Conservation (phyloP, 2,888 invertebrate species). For the Hemithea aestivaria region DNA sequence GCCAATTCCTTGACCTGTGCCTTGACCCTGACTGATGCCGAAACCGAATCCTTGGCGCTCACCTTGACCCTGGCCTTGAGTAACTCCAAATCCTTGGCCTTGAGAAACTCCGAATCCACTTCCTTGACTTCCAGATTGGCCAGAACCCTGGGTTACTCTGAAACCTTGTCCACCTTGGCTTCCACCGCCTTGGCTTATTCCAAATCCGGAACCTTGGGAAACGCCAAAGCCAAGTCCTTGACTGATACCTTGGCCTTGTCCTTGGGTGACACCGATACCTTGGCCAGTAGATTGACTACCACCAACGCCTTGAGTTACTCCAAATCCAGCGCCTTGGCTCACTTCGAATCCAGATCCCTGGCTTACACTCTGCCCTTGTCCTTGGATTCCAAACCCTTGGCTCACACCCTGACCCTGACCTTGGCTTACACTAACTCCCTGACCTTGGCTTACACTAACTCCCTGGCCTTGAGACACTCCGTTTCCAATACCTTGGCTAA, state of each 20-base stretch:
- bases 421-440: constrained; percentile 21
- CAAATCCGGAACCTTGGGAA: constrained; percentile 21
- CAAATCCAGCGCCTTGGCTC: constrained; percentile 21
- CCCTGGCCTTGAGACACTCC: constrained; percentile 15
- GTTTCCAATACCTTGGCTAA: not conserved
- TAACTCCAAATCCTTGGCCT: constrained; percentile 17
- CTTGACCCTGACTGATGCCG: constrained; percentile 7
- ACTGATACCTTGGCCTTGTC: constrained; percentile 18
- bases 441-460: constrained; percentile 16
- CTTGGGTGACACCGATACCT: constrained; percentile 7
- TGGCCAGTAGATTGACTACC: constrained; percentile 3
- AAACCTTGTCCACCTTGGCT: constrained; percentile 16
- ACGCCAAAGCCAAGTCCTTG: constrained; percentile 22
- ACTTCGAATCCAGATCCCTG: too few relatives aligned
- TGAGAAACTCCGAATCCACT: constrained; percentile 8
- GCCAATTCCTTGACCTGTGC: constrained; percentile 14
- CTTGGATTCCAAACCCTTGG: constrained; percentile 18
- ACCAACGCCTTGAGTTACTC: constrained; percentile 10
- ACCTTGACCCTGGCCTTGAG: constrained; percentile 11
- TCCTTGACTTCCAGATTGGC: constrained; percentile 8
- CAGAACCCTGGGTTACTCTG: constrained; percentile 12
- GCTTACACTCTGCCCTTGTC: constrained; percentile 24
- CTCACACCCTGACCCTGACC: constrained; percentile 23
- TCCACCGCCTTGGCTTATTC: constrained; percentile 18
- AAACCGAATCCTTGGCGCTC: constrained; percentile 12